These are phyloP conservation scores for Gadopsis bispinosus DNA, from an alignment of 2,797 vertebrate species.

Conservation along the genomic window DNA sequence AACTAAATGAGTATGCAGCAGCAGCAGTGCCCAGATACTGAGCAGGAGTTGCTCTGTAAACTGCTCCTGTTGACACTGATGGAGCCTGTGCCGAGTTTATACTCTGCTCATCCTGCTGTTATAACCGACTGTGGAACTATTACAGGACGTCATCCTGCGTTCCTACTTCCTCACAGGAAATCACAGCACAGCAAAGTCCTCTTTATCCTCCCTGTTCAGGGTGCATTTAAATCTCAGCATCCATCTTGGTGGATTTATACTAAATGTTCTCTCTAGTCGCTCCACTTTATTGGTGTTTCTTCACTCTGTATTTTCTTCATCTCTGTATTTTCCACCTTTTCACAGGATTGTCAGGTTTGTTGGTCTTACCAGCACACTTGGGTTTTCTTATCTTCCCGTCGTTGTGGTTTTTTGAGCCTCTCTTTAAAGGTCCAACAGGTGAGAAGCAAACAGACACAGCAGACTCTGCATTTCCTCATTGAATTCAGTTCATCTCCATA, in stretches of 20 bases:
- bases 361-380: background rate
- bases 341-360: background rate
- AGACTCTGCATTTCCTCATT: too few species aligned
- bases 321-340: background rate
- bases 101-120: background rate
- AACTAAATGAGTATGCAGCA: background rate
- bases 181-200: background rate
- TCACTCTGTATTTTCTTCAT: background rate
- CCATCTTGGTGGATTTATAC: background rate
- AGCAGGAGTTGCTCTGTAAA: background rate
- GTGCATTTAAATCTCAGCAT: background rate
- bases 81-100: background rate
- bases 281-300: too few species aligned
- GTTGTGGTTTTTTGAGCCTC: background rate
- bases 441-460: background rate
- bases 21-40: background rate
- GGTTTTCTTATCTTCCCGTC: conserved; percentile 1
- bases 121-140: background rate
- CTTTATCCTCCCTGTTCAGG: background rate
- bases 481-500: too few species aligned
- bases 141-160: background rate
- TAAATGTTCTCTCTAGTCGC: background rate
- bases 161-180: background rate
- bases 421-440: background rate
- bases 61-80: conserved; percentile 5